A percentile compares a stretch with the other conserved stretches of the same genome.
phyloP scores from a whole-genome alignment of 2,888 invertebrate genomes.

The Andricus quercusramuli region DNA sequence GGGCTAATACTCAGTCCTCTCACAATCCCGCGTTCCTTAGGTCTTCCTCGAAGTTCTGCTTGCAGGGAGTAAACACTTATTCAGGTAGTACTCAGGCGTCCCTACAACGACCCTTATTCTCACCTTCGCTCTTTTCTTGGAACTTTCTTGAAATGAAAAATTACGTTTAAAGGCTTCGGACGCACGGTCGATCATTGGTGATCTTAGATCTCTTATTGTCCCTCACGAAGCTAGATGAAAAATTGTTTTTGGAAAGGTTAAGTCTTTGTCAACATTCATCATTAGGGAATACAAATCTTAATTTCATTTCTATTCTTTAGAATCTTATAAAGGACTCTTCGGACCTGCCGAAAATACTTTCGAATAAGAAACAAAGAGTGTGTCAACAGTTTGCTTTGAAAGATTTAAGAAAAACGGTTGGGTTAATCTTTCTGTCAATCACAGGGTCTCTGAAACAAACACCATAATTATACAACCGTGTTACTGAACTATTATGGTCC shows the following conservation, averaged over 20 bases:
- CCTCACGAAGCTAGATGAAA: neutral
- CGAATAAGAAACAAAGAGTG: neutral
- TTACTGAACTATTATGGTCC: neutral
- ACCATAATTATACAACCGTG: neutral
- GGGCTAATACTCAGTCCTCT: constrained; percentile 50
- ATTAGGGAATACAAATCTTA: neutral
- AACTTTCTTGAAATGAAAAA: constrained; percentile 21
- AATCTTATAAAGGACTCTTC: neutral
- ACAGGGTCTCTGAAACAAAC: no score
- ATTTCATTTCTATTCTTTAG: neutral
- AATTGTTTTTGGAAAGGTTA: neutral
- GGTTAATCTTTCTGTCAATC: no score
- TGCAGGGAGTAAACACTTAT: constrained; percentile 23
- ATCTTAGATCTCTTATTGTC: neutral
- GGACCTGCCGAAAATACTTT: neutral
- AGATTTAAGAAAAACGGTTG: neutral
- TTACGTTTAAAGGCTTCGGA: neutral
- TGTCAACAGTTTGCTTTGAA: neutral
- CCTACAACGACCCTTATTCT: neutral
- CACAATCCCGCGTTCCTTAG: constrained; percentile 51
- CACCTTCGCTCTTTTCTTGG: neutral
- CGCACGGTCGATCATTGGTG: neutral
- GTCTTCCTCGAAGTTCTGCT: constrained; percentile 48
- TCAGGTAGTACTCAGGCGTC: constrained; percentile 12
- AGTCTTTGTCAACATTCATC: no score